Conservation (phyloP, 2,888 invertebrate species). For the Nomada fucata region DNA sequence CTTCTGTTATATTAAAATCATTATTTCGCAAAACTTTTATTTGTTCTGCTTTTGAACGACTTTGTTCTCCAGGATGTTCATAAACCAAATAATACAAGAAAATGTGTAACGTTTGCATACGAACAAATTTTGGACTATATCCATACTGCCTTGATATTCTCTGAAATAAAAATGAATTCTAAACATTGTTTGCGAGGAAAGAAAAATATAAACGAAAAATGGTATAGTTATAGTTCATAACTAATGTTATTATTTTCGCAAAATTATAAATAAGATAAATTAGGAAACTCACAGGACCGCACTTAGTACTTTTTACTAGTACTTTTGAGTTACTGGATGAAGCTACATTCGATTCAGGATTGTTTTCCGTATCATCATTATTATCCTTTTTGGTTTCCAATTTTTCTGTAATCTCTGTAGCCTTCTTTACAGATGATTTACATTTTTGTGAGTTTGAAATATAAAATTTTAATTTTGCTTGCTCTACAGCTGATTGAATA, state of each 20-base stretch:
- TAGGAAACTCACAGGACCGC: slow-evolving; percentile 58
- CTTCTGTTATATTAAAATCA: slow-evolving; percentile 79
- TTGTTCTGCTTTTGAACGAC: slow-evolving; percentile 71
- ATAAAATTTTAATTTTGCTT: slow-evolving; percentile 86
- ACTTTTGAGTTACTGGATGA: neutral
- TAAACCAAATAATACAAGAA: slow-evolving; percentile 89
- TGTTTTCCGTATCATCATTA: neutral
- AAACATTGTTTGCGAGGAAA: neutral
- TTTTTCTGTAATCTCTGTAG: slow-evolving; percentile 22
- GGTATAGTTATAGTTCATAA: too few relatives aligned
- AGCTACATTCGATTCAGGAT: slow-evolving; percentile 7
- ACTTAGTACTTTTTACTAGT: slow-evolving; percentile 38
- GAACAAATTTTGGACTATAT: slow-evolving; percentile 88
- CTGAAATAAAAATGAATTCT: slow-evolving; percentile 60
- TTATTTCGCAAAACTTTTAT: slow-evolving; percentile 74
- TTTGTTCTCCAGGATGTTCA: slow-evolving; percentile 84
- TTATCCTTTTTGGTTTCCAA: slow-evolving; percentile 6
- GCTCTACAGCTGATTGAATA: slow-evolving; percentile 87
- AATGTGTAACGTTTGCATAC: slow-evolving; percentile 88
- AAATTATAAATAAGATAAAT: neutral
- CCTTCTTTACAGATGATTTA: slow-evolving; percentile 32
- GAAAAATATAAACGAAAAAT: too few relatives aligned
- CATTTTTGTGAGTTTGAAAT: slow-evolving; percentile 62
- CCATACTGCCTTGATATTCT: slow-evolving; percentile 84
- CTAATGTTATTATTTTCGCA: too few relatives aligned